These are phyloP conservation scores for Clepsis dumicolana DNA, from an alignment of 2,888 invertebrate species.

Conservation along the genomic window DNA sequence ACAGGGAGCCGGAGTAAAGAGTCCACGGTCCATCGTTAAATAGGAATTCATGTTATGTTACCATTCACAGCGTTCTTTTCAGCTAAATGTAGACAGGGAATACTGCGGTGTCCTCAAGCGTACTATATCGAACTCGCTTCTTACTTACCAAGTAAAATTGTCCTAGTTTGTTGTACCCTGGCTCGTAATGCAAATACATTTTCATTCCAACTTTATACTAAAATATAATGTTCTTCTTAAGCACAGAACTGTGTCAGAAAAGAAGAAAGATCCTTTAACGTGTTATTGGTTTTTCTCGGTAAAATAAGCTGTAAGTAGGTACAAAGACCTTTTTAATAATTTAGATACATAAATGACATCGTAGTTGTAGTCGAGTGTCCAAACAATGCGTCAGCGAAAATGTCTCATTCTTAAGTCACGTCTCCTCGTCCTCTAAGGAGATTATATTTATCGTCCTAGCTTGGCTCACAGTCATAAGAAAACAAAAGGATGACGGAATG, in stretches of 20 bases:
- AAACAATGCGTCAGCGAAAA: slow-evolving; percentile 79
- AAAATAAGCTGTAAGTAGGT: neutral
- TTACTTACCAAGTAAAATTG: slow-evolving; percentile 26
- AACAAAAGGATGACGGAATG: slow-evolving; percentile 58
- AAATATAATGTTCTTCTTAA: neutral
- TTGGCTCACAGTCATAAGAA: slow-evolving; percentile 65
- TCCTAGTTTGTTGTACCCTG: slow-evolving; percentile 28
- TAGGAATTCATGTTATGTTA: slow-evolving; percentile 68
- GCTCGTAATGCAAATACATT: slow-evolving; percentile 7
- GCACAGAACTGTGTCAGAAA: neutral
- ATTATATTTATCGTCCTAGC: slow-evolving; percentile 69
- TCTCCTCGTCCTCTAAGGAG: slow-evolving; percentile 71
- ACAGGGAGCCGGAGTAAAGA: slow-evolving; percentile 27
- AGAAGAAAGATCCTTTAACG: neutral
- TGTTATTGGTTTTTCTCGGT: neutral
- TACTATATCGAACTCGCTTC: slow-evolving; percentile 45
- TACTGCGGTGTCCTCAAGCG: slow-evolving; percentile 51
- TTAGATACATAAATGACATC: slow-evolving; percentile 17
- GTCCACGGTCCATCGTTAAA: slow-evolving; percentile 59
- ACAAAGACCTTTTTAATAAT: neutral
- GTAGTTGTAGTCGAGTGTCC: slow-evolving; percentile 54
- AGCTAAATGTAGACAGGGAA: slow-evolving; percentile 61
- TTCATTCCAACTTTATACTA: neutral
- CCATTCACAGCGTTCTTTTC: slow-evolving; percentile 63
- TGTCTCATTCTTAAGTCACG: slow-evolving; percentile 72